phyloP scores from a whole-genome alignment of 37 sponge, comb jelly and placozoan species.

The Corticium candelabrum region DNA sequence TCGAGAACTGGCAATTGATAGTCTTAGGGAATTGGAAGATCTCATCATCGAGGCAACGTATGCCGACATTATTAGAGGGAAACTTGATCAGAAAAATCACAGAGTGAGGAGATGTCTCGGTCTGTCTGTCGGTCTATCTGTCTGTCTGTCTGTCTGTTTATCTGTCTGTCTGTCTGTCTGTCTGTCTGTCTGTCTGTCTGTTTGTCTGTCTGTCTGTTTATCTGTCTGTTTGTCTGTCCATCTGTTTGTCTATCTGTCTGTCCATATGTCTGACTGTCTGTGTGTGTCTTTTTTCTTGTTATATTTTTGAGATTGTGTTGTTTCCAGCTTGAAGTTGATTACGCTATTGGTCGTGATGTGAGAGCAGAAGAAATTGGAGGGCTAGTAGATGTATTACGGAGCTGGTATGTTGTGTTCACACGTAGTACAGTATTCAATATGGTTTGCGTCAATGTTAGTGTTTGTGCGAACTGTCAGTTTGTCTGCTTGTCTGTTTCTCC shows the following conservation, averaged over 20 bases:
- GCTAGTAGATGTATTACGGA: constrained; percentile 50
- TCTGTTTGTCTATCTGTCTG: no score
- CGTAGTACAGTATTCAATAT: no score
- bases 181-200: no score
- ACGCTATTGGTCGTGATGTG: constrained; percentile 73
- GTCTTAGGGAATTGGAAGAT: constrained; percentile 34
- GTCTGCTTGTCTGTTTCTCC: no score
- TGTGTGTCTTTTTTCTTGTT: background rate
- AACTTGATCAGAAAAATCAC: constrained; percentile 62
- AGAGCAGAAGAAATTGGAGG: constrained; percentile 24
- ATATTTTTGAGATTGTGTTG: background rate
- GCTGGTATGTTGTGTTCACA: constrained; percentile 49
- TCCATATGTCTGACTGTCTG: no score
- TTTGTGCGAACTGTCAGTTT: background rate
- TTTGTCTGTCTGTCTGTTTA: no score
- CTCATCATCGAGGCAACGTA: constrained; percentile 83
- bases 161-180: no score
- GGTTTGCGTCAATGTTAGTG: background rate
- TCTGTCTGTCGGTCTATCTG: no score
- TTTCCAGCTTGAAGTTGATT: constrained; percentile 55
- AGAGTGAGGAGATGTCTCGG: constrained; percentile 20
- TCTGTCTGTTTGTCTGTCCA: no score
- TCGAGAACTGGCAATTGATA: background rate
- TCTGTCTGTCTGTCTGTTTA: no score
- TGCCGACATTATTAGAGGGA: constrained; percentile 65